Evolutionary conservation across 2,797 vertebrate species (phyloP), one percentile per base, ranked within the genome.

Genomic region (Paratrypauchen microcephalus): DNA sequence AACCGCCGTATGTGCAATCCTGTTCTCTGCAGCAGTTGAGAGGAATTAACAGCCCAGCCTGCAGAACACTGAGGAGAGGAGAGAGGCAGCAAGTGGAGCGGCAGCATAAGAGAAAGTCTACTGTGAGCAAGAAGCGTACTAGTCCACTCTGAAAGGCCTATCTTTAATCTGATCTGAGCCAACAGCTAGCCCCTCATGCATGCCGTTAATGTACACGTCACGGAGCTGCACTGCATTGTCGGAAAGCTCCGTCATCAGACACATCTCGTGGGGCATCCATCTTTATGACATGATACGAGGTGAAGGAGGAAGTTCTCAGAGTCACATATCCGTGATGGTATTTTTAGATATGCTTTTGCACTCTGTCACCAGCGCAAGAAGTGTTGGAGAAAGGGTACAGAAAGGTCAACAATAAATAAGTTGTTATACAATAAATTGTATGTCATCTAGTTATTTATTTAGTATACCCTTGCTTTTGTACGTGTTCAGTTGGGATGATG

Each of bases 241-340:
- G 87, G 80, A 85, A 60, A 65, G 63, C 74, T 77, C 57, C 59
- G 28, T 69, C 80, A 73, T 47, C 61, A 13, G 61, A 24, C 39
- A 60, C 76, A 67, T 74, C 77, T 75, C n/a, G 26, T 62, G 19
- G 77, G 71, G 50, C 66, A 47, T 71, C 72, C 41, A 32, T 64
- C 12, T 26, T 47, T 71, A 80, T 56, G 45, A 77, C 77, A 36
- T 75, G 77, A 88, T 85, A 68, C 21, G 65, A n/a, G 61, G 69
- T 77, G 80, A 91, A 89, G 83, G 88, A 80, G 81, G 77, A 85
- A 79, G 82, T 77, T 88, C 80, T 80, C 39, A 81, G 87, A 89
- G 83, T 77, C 69, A 39, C 68, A 39, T 36, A 64, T 60, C 61
- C 15, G 56, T 26, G 61, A n/a, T 55, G 56, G 58, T 86, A 72